These are phyloP conservation scores for Trachythela sp. DNA, from an alignment of 64 coral and sea anemone genomes.

Conservation along the genomic window DNA sequence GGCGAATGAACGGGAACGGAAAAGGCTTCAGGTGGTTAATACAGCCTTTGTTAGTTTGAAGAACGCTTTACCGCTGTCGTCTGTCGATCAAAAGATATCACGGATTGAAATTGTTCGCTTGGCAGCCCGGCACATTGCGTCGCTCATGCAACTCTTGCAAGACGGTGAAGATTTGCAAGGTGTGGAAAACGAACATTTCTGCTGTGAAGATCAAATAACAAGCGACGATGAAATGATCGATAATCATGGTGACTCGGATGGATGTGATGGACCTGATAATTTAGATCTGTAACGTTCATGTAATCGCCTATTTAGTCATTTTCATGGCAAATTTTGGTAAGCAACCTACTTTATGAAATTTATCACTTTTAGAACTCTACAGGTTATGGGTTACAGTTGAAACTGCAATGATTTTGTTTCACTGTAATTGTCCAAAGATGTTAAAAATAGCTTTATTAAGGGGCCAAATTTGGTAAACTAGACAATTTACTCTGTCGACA, in stretches of 20 bases:
- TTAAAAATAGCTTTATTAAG: too few relatives aligned
- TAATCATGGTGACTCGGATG: neutral
- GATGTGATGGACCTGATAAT: neutral
- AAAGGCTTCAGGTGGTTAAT: conserved; percentile 68
- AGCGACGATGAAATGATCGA: neutral
- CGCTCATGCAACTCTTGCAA: conserved; percentile 57
- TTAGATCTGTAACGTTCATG: neutral
- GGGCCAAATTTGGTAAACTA: too few relatives aligned
- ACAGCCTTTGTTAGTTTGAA: conserved; percentile 52
- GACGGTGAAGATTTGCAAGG: conserved; percentile 33
- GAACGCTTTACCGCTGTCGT: conserved; percentile 55
- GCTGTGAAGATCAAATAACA: neutral
- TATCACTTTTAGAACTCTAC: neutral
- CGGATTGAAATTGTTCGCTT: conserved; percentile 72
- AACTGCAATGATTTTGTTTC: too few relatives aligned
- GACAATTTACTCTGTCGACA: too few relatives aligned
- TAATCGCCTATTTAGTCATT: neutral
- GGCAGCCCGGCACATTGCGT: conserved; percentile 62
- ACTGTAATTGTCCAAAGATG: too few relatives aligned
- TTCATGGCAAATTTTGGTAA: neutral
- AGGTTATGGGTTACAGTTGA: neutral
- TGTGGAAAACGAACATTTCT: neutral
- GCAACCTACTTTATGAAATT: neutral
- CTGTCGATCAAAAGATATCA: conserved; percentile 56
- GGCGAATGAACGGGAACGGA: conserved; percentile 76